Evolutionary conservation across 1,140 invertebrate species (phyloP).

Genomic region (Cardiocondyla obscurior): DNA sequence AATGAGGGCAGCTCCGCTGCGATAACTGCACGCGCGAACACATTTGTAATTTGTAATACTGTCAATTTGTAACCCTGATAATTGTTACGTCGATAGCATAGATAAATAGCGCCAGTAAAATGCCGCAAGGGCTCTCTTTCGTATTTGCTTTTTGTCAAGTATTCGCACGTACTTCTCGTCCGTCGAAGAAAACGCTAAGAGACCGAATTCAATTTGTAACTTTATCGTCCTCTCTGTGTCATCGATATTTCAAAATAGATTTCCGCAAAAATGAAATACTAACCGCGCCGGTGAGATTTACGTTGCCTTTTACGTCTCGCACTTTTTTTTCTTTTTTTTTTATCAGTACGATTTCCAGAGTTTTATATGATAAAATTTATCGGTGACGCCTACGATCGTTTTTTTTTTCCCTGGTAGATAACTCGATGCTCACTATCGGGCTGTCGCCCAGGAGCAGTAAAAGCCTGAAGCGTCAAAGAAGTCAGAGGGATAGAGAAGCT

Average conservation of each 20-base stretch:
- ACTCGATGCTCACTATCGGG: neutral
- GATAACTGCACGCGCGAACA: neutral
- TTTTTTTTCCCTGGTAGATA: conserved; percentile 8
- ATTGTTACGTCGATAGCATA: neutral
- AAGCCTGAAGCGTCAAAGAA: neutral
- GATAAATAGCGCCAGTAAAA: neutral
- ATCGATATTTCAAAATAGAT: neutral
- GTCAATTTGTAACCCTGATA: too few species aligned
- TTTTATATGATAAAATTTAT: conserved; percentile 2
- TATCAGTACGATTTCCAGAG: neutral
- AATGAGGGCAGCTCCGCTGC: neutral
- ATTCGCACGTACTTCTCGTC: neutral
- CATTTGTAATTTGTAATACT: neutral
- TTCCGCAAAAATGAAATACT: neutral
- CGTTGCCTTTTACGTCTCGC: neutral
- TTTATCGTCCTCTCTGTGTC: neutral
- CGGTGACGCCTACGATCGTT: neutral
- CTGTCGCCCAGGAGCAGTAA: neutral
- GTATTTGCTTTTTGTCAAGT: neutral
- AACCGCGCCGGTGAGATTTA: neutral
- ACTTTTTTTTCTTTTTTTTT: neutral
- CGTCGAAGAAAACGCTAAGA: neutral
- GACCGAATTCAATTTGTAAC: neutral
- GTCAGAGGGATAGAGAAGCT: neutral
- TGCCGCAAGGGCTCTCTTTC: neutral